Base-by-base conservation (phyloP, 2,888 invertebrate species). In the Nomada ruficornis region DNA sequence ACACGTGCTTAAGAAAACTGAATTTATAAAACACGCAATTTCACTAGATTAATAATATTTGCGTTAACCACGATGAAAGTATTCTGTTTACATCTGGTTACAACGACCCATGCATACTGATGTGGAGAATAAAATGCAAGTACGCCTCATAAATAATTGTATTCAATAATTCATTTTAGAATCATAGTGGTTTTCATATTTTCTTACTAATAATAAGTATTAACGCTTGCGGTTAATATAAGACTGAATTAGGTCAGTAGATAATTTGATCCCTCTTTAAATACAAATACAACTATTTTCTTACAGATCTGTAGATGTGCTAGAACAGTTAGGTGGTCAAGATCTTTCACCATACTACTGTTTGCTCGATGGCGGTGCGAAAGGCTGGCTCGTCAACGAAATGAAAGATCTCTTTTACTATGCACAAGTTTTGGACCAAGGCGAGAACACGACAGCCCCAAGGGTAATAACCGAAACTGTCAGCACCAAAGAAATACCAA, bases 341-440 rank as follows among this genome's bases (percentile, higher is more conserved):
- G 95, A 95, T 47, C 92, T 96, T 18, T 94, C 95, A 64, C 97
- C 97, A 0, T 97, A 96, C 94, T 97, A 96, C 91, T 95, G 96
- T 83, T 94, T 97, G 29, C 94, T 97, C 67, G 96, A 97, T 77
- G 96, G 96, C 69, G 97, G 97, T 0, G 94, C 95, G 11, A 95
- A 96, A 0, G 97, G 97, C 3, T 96, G 96, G 95, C 94, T 97
- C 71, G 96, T 96, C 91, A 94, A 94, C 70, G 96, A 97, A 93
- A 95, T 97, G 91, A 95, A 96, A 86, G 96, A 97, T 91, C 94
- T 96, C 80, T 97, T 97, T 94, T 97, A 96, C 92, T 97, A 97
- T 92, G 96, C 96, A 86, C 97, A 97, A 94, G 96, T 97, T 62
- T 93, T 96, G 86, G 95, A 96, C 87, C 96, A 97, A 91, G 96